Base-by-base conservation (phyloP, 92 coral and sea anemone species). In the Actinostola sp. region DNA sequence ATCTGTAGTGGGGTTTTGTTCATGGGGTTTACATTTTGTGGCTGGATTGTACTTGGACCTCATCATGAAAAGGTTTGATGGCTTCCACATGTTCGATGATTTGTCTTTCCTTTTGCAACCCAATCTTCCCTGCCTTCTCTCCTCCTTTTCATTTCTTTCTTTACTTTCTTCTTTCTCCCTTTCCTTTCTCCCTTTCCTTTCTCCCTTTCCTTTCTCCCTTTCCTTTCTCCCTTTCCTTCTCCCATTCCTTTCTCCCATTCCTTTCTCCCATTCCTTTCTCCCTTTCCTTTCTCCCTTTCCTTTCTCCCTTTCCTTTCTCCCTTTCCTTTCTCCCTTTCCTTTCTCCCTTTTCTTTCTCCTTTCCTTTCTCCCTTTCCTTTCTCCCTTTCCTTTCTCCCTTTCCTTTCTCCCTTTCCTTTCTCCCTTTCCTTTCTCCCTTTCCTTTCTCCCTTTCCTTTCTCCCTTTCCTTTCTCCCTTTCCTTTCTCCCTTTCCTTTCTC, bases 31-130 rank as follows among this genome's bases (percentile, higher is more conserved):
- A 81, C 93, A 66, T 77, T 94, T 42, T 94, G 98, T 60, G 98
- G 98, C 33, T 94, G 93, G 92, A 85, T 94, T 58, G 97, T 91
- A 28, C 75, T 94, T 11, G 98, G 97, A 19, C 98, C 98, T 7
- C 86, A 87, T 58, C 92, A 94, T 77, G 86, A 68, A 17, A 93
- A 91, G 93, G 96, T 90, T 15, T 13, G 25, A 9, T 17, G 14
- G 73, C 3, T 48, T 49, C 21, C 8, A 49, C 56, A 4, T 8
- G 10, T 49, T 21, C 24, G 4, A 11, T 8, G n/a, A 8, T 49
- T 21, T 8, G 24, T 49, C 14, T 8, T 4, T 49, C n/a, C n/a
- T 49, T 49, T 21, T n/a, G 4, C n/a, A 4, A 20, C n/a, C n/a
- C 14, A 39, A 14, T 39, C 7, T 39, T 39, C 14, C 7, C 14